Conservation (phyloP, 2,797 vertebrate species). For the Smutsia temminckii region DNA sequence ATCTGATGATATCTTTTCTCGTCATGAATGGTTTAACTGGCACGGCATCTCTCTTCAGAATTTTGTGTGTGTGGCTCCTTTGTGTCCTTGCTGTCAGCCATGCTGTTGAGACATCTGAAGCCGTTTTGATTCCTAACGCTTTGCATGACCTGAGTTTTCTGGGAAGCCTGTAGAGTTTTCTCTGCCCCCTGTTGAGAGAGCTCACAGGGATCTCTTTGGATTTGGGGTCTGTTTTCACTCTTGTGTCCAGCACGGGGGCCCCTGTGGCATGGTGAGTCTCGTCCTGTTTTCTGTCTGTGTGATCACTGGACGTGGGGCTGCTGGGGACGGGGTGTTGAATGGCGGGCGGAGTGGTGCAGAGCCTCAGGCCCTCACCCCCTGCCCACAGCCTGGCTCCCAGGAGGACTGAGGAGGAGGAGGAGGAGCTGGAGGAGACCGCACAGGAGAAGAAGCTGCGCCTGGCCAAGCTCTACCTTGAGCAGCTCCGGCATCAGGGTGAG, state of each 20-base stretch:
- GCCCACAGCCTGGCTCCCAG: conserved; percentile 77
- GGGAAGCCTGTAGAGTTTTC: not conserved
- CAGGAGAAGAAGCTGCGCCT: conserved; percentile 96
- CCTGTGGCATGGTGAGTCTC: not conserved
- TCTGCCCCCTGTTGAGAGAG: not conserved
- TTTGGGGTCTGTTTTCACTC: not conserved
- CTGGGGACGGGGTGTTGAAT: not conserved
- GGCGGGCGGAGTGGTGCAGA: not conserved
- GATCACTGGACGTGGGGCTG: not conserved
- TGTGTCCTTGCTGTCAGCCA: not conserved
- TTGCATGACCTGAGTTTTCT: not conserved
- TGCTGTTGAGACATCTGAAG: not conserved
- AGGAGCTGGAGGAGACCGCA: conserved; percentile 91
- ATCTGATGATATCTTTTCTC: not conserved
- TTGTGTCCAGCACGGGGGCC: not conserved
- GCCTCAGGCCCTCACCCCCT: not conserved
- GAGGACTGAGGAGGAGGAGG: conserved; percentile 81
- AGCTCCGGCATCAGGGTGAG: conserved; percentile 91
- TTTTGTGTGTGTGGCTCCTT: not conserved
- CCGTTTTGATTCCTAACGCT: not conserved
- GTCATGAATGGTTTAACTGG: not conserved
- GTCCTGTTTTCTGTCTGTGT: not conserved
- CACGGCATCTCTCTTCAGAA: not conserved
- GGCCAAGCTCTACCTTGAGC: conserved; percentile 92
- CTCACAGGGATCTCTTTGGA: not conserved